phyloP scores from a whole-genome alignment of 2,113 vertebrate species.

The Chamaea fasciata region DNA sequence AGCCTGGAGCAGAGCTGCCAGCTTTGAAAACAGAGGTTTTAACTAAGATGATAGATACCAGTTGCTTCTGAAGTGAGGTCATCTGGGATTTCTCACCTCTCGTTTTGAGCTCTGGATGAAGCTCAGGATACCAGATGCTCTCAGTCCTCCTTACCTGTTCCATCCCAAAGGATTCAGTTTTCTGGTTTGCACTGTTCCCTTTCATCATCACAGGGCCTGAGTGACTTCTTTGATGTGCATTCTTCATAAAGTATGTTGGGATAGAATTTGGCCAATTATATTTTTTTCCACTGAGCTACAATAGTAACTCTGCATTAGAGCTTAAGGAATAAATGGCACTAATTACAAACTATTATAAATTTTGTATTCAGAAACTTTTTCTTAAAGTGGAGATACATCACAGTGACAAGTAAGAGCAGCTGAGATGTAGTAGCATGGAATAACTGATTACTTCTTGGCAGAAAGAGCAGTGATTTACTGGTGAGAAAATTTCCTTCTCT shows the following conservation, averaged over 20 bases:
- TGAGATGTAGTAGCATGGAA: background rate
- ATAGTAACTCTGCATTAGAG: background rate
- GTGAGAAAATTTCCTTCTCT: conserved; percentile 9
- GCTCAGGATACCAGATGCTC: background rate
- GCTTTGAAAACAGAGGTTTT: background rate
- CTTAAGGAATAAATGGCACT: background rate
- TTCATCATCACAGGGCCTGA: background rate
- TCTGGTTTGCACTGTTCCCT: background rate
- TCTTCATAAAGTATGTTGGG: background rate
- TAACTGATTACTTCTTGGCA: background rate
- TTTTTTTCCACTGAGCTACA: background rate
- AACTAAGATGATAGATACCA: background rate
- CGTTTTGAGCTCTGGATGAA: background rate
- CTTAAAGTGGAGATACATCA: background rate
- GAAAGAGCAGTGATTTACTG: background rate
- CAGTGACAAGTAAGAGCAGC: background rate
- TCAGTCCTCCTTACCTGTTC: background rate
- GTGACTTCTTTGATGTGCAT: background rate
- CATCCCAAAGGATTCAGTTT: background rate
- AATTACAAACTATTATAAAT: background rate
- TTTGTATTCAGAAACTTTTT: background rate
- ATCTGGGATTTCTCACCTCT: background rate
- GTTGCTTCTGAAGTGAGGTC: background rate
- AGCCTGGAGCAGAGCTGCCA: background rate
- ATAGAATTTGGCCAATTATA: background rate